Percentiles rank a stretch among this genome's conserved stretches.
Conservation (phyloP, 2,888 invertebrate species). For the Xestia ashworthii region DNA sequence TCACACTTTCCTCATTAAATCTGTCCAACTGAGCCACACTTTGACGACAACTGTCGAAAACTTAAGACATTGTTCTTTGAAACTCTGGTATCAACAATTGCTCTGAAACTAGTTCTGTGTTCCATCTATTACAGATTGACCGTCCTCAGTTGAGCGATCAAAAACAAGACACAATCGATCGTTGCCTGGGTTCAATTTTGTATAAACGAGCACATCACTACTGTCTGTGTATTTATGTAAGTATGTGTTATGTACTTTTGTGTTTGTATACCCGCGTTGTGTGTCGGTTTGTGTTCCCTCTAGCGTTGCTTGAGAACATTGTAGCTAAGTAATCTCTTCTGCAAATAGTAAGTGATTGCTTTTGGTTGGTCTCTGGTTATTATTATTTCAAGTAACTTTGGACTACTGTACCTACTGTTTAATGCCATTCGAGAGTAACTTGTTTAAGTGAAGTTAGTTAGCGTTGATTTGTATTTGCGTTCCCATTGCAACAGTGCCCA, state of each 20-base stretch:
- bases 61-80: conserved; percentile 25
- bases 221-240: neutral
- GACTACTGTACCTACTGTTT: neutral
- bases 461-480: neutral
- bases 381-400: neutral
- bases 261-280: conserved; percentile 3
- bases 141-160: conserved; percentile 54
- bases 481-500: neutral
- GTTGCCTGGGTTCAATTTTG: conserved; percentile 36
- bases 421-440: neutral
- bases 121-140: conserved; percentile 5
- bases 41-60: conserved; percentile 29
- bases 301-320: conserved; percentile 12
- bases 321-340: neutral
- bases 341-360: conserved; percentile 8
- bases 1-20: conserved; percentile 16
- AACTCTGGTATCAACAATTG: conserved; percentile 26
- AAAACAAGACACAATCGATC: conserved; percentile 53
- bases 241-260: neutral
- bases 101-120: conserved; percentile 22
- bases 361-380: neutral
- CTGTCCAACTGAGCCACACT: neutral
- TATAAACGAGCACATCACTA: conserved; percentile 28
- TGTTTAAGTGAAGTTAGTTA: neutral
- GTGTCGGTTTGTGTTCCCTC: neutral